phyloP scores from a whole-genome alignment of 2,113 vertebrate genomes.

The Hemibates koningsi region DNA sequence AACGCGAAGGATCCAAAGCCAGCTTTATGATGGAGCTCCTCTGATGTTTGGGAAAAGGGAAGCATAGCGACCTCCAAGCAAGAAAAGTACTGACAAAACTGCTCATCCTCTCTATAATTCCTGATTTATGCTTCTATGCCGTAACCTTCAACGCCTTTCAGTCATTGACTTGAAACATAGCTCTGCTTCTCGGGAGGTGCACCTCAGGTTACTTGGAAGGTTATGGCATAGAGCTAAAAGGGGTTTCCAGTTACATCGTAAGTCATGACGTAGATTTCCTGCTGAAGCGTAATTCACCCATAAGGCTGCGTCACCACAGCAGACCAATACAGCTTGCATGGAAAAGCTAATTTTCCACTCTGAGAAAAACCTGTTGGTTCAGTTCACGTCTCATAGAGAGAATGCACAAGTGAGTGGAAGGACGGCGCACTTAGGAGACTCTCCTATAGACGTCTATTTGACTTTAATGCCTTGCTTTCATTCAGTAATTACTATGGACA shows the following conservation, averaged over 20 bases:
- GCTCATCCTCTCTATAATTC: background rate
- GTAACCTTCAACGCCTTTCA: background rate
- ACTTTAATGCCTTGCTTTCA: background rate
- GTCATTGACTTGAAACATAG: background rate
- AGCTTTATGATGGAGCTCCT: background rate
- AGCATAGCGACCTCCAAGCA: background rate
- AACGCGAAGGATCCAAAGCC: background rate
- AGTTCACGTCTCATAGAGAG: background rate
- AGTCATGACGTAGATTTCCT: background rate
- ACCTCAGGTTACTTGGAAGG: background rate
- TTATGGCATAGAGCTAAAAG: background rate
- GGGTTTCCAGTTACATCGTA: background rate
- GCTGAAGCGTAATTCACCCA: background rate
- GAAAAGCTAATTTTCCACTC: background rate
- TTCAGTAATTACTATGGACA: background rate
- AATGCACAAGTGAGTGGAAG: background rate
- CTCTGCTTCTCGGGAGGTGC: background rate
- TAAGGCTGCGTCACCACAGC: background rate
- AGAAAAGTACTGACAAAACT: background rate
- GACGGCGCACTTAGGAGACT: rapidly evolving
- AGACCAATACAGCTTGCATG: background rate
- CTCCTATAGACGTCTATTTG: background rate
- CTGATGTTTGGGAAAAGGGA: background rate
- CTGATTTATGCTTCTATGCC: background rate
- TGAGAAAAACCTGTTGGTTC: background rate